These are phyloP conservation scores for Dryoscopus gambensis DNA, from an alignment of 2,113 vertebrate genomes.

Conservation along the genomic window DNA sequence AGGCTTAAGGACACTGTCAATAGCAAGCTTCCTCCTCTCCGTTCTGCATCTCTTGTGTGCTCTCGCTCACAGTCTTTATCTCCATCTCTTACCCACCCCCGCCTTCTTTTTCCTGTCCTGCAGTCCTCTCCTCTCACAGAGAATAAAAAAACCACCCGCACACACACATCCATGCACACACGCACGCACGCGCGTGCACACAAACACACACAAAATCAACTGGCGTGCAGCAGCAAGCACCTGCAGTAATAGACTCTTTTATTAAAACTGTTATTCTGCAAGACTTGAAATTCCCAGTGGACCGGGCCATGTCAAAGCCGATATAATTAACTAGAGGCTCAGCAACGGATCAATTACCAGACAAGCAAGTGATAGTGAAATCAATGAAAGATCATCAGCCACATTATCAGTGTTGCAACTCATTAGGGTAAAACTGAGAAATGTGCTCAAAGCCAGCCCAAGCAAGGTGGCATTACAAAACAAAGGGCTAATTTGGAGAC, in stretches of 20 bases:
- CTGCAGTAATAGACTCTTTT: conserved; percentile 93
- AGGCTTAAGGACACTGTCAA: conserved; percentile 91
- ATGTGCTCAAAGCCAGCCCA: conserved; percentile 87
- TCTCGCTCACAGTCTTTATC: conserved; percentile 64
- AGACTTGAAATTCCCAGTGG: conserved; percentile 93
- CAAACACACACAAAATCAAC: conserved; percentile 65
- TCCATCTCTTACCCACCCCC: conserved; percentile 43
- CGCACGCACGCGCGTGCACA: background rate
- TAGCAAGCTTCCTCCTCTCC: conserved; percentile 80
- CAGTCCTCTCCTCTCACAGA: conserved; percentile 55
- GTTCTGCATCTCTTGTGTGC: conserved; percentile 70
- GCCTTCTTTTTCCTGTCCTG: conserved; percentile 55
- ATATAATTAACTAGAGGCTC: conserved; percentile 99
- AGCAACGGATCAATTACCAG: conserved; percentile 99
- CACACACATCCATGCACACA: background rate
- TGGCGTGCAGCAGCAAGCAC: conserved; percentile 80
- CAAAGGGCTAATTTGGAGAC: conserved; percentile 86
- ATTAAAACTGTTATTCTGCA: conserved; percentile 99
- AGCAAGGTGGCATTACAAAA: conserved; percentile 86
- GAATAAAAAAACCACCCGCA: background rate
- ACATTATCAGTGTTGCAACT: conserved; percentile 99
- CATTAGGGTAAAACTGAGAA: conserved; percentile 99
- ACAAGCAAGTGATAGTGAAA: conserved; percentile 99
- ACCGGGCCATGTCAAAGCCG: conserved; percentile 97
- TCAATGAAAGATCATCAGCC: conserved; percentile 99